A percentile compares a stretch with the other conserved stretches of the same genome.
Conservation (phyloP, 1,140 invertebrate genomes). For the Rhizoglyphus robini region DNA sequence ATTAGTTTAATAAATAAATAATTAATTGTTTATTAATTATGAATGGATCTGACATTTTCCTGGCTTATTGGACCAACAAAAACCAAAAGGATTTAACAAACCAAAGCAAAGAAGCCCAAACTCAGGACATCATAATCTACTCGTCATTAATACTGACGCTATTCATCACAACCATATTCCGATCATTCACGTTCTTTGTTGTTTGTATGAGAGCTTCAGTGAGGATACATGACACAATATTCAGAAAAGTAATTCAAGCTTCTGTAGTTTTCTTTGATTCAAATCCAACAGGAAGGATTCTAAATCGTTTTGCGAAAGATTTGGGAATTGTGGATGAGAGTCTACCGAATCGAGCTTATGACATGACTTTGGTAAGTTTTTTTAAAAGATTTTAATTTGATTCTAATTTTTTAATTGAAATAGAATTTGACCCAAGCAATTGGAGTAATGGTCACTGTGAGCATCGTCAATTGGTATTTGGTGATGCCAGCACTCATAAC, state of each 20-base stretch:
- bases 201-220: conserved; percentile 63
- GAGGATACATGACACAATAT: conserved; percentile 67
- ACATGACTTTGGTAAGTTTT: no score
- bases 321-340: conserved; percentile 21
- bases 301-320: conserved; percentile 25
- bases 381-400: conserved; percentile 55
- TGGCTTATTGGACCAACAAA: no score
- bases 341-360: conserved; percentile 23
- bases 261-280: conserved; percentile 77
- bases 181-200: conserved; percentile 56
- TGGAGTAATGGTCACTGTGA: background rate
- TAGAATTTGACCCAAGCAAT: conserved; percentile 27
- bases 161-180: conserved; percentile 33
- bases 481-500: conserved; percentile 48
- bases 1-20: no score
- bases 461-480: conserved; percentile 1
- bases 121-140: no score
- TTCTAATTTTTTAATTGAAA: conserved; percentile 57
- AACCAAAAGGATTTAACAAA: no score
- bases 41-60: no score
- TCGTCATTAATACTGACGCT: conserved; percentile 31
- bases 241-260: conserved; percentile 56
- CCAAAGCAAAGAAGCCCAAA: no score
- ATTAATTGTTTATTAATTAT: no score
- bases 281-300: conserved; percentile 29